Evolutionary conservation across 2,797 vertebrate species (phyloP), one percentile per base, ranked within the genome.

Genomic region (Echiichthys vipera): DNA sequence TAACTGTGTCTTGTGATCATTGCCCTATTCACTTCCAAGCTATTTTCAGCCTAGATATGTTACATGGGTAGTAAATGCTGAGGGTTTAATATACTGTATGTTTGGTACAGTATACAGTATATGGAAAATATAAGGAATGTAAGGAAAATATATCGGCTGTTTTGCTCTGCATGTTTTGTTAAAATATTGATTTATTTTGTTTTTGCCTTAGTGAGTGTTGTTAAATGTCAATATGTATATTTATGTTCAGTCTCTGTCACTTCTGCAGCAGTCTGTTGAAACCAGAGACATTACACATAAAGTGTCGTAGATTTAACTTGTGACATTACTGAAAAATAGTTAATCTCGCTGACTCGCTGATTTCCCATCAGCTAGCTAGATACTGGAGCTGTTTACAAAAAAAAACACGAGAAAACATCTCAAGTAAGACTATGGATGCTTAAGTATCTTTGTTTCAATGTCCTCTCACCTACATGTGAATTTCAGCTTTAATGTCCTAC

Each of bases 1-100:
- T 69, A 71, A 70, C 45, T 65, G 25, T 45, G 65, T 71, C 79
- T 69, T 80, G 43, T 82, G 85, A 84, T 85, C 67, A 76, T 27
- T 64, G 50, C 37, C 63, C 62, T 66, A 71, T 84, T 80, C 73
- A 73, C 29, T 25, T 29, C 5, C 15, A 14, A 9, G 18, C 13
- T 53, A 46, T 83, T 58, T 77, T 65, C 36, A 64, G 62, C 18
- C 43, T 4, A 13, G 3, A 45, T 62, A 30, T 40, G 3, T 55
- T n/a, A 27, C 17, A 61, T 15, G 6, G 17, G 32, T 5, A 5
- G 34, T 7, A 45, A 15, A 64, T 70, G 55, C 6, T 29, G 32
- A 50, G 9, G 29, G n/a, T 53, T 56, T 71, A 12, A 58, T 27
- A 10, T 40, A 24, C n/a, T n/a, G n/a, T n/a, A n/a, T n/a, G n/a